Base-by-base conservation (phyloP, 2,888 invertebrate genomes). In the Oxytorus armatus region DNA sequence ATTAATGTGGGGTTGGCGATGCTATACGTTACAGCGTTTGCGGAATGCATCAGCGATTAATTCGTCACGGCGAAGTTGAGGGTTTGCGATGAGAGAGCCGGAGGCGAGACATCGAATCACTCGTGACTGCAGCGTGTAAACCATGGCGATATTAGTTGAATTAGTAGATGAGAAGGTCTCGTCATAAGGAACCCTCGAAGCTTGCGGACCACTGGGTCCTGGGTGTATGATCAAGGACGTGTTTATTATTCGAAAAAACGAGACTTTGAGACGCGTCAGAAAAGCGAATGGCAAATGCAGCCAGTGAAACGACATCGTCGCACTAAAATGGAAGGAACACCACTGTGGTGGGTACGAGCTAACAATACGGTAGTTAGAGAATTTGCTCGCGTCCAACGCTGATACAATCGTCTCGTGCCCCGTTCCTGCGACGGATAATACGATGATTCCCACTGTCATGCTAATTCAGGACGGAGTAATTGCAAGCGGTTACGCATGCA, bases 361-460 rank as follows among this genome's bases (percentile, higher is more conserved):
- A 16, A 29, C 23, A 44, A 65, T 53, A 47, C 63, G 33, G 39
- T 57, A 66, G 73, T 73, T 66, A 59, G 66, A 53, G 59, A 59
- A 59, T 23, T 59, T 59, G 66, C 25, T 65, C 49, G 72, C 66
- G 66, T 33, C 18, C 63, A 66, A 59, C 59, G 80, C 61, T 85
- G 82, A 84, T 83, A 81, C 74, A 83, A 84, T 82, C 72, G 75
- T 80, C 81, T 53, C 72, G 81, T 80, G 81, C 80, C 29, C 75
- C 55, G 14, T 79, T 83, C 65, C 68, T 42, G 14, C 8, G 49
- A 53, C 75, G 83, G 79, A 87, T 88, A 87, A 87, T 84, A 68
- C 77, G 86, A 82, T 85, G 86, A 86, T 87, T 87, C 85, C 85
- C 74, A 86, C 84, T 88, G 86, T 90, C 86, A 89, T 89, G 89